A percentile compares a stretch with the other conserved stretches of the same genome.
Evolutionary conservation across 2,113 vertebrate genomes (phyloP).

Genomic region (Bubo blakistoni): DNA sequence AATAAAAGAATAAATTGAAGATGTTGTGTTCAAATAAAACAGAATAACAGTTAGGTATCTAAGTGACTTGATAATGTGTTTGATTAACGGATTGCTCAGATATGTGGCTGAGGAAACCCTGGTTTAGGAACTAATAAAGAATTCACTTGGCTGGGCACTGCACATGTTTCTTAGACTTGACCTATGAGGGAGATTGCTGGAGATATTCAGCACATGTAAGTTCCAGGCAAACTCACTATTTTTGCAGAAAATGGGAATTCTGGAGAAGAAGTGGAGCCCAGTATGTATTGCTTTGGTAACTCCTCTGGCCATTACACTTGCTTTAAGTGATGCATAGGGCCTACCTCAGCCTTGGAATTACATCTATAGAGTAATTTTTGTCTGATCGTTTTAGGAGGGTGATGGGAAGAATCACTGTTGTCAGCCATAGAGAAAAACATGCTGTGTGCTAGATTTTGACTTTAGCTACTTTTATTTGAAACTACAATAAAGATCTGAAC

Average conservation of each 20-base stretch:
- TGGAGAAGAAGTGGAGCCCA: neutral
- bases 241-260: neutral
- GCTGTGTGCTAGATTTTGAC: neutral
- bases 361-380: neutral
- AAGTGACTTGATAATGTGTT: neutral
- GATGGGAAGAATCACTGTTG: neutral
- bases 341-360: neutral
- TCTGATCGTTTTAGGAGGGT: neutral
- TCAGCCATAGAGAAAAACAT: neutral
- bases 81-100: neutral
- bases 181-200: neutral
- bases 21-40: neutral
- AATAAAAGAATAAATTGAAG: neutral
- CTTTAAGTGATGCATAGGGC: neutral
- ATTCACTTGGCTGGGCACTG: neutral
- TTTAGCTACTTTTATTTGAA: neutral
- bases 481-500: neutral
- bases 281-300: neutral
- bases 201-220: neutral
- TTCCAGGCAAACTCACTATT: neutral
- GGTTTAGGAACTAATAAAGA: neutral
- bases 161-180: neutral
- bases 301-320: neutral
- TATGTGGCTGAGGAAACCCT: neutral
- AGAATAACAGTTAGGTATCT: neutral